These are phyloP conservation scores for Perdita meconis DNA, from an alignment of 2,888 invertebrate genomes.

Conservation along the genomic window DNA sequence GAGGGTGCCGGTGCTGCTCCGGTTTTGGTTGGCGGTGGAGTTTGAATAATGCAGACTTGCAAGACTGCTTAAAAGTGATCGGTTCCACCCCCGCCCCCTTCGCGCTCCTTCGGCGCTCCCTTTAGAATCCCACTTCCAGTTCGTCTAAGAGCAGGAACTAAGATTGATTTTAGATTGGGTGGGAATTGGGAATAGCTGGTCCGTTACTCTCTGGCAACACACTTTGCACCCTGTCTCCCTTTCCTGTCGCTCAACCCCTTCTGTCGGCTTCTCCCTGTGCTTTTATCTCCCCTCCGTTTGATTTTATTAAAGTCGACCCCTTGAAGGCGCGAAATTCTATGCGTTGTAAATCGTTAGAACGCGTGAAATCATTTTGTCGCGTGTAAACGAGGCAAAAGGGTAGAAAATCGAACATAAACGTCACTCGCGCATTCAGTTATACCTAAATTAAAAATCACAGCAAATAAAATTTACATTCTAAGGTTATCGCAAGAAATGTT, in stretches of 20 bases:
- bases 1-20: conserved; percentile 55
- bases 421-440: neutral
- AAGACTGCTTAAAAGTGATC: conserved; percentile 83
- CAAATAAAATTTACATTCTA: too few relatives aligned
- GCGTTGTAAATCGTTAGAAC: conserved; percentile 46
- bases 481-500: too few relatives aligned
- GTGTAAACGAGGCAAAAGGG: neutral
- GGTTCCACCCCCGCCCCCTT: conserved; percentile 63
- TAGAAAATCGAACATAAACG: too few relatives aligned
- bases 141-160: conserved; percentile 79
- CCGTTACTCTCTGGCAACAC: conserved; percentile 63
- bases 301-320: conserved; percentile 48
- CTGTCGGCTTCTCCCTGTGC: conserved; percentile 23
- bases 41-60: conserved; percentile 82
- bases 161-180: conserved; percentile 84
- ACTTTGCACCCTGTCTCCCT: conserved; percentile 21
- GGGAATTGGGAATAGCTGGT: conserved; percentile 80
- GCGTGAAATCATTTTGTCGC: conserved; percentile 41
- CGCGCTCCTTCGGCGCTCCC: conserved; percentile 57
- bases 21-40: conserved; percentile 69
- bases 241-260: conserved; percentile 20
- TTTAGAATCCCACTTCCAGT: conserved; percentile 70
- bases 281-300: conserved; percentile 51
- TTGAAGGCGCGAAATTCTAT: conserved; percentile 31
- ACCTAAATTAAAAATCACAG: too few relatives aligned